Conservation (phyloP, 2,113 vertebrate species). For the Recurvirostra avosetta region DNA sequence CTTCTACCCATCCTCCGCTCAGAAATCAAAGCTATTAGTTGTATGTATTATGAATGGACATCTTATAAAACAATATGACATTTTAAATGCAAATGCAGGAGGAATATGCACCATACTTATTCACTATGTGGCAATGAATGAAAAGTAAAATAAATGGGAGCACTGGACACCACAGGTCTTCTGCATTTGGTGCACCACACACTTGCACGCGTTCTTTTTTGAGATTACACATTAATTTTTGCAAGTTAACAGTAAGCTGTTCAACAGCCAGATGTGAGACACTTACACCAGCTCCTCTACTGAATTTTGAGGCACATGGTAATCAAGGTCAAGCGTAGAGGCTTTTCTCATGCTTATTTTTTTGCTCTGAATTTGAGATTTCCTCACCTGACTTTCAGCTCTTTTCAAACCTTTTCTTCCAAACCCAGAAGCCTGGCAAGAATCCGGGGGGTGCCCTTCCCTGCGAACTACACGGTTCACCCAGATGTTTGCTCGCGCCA, state of each 20-base stretch:
- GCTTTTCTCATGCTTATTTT: neutral
- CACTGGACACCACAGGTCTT: neutral
- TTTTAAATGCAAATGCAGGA: neutral
- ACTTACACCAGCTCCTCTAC: neutral
- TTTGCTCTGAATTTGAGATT: neutral
- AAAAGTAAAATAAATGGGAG: neutral
- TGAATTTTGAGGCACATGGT: neutral
- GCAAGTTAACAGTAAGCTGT: neutral
- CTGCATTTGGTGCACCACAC: neutral
- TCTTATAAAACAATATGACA: neutral
- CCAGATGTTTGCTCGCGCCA: neutral
- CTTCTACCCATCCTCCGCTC: neutral
- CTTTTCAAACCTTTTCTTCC: neutral
- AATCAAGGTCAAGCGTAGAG: neutral
- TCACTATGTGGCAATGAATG: neutral
- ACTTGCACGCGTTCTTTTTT: fast-evolving
- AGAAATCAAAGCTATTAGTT: neutral
- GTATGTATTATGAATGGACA: neutral
- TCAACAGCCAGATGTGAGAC: neutral
- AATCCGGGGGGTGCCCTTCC: fast-evolving
- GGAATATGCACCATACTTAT: neutral
- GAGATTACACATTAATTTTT: constrained; percentile 3
- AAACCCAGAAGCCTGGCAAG: neutral
- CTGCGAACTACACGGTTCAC: neutral
- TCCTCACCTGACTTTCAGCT: neutral